Evolutionary conservation across 1,140 invertebrate species (phyloP).

Genomic region (Bursaphelenchus mucronatus): DNA sequence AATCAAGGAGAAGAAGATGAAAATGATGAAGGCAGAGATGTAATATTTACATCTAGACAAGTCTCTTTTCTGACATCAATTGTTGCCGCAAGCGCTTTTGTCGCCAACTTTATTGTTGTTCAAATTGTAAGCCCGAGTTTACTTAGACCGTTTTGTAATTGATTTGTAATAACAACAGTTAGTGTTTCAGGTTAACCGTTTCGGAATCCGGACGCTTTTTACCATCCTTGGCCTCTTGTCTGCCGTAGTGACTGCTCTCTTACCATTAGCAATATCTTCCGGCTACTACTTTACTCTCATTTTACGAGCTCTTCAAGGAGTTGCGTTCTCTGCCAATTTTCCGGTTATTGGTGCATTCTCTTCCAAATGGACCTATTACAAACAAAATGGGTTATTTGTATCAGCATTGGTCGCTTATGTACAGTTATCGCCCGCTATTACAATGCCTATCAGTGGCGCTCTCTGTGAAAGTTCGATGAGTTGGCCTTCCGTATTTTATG

Average conservation of each 20-base stretch:
- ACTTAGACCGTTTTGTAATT: constrained; percentile 4
- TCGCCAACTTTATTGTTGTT: constrained; percentile 49
- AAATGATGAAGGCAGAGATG: background rate
- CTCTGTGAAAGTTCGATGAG: constrained; percentile 25
- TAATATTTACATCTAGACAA: too few relatives aligned
- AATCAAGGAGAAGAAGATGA: constrained; percentile 22
- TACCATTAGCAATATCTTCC: constrained; percentile 37
- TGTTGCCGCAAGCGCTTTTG: constrained; percentile 37
- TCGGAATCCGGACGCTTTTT: constrained; percentile 44
- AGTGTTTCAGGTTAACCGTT: constrained; percentile 43
- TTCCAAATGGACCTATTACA: constrained; percentile 58
- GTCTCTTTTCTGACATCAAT: constrained; percentile 18
- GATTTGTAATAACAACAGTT: background rate
- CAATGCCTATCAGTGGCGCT: constrained; percentile 35
- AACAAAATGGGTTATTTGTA: constrained; percentile 54
- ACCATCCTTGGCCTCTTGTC: constrained; percentile 38
- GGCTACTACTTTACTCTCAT: constrained; percentile 48
- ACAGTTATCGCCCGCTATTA: constrained; percentile 48
- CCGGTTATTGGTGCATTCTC: constrained; percentile 58
- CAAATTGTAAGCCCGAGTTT: constrained; percentile 24
- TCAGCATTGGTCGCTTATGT: constrained; percentile 50
- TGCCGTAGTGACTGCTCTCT: constrained; percentile 31
- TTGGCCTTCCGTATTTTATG: constrained; percentile 36
- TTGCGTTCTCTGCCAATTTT: constrained; percentile 54
- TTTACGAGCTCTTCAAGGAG: constrained; percentile 43